These are phyloP conservation scores for Selenia dentaria DNA, from an alignment of 2,888 invertebrate species.

Conservation along the genomic window DNA sequence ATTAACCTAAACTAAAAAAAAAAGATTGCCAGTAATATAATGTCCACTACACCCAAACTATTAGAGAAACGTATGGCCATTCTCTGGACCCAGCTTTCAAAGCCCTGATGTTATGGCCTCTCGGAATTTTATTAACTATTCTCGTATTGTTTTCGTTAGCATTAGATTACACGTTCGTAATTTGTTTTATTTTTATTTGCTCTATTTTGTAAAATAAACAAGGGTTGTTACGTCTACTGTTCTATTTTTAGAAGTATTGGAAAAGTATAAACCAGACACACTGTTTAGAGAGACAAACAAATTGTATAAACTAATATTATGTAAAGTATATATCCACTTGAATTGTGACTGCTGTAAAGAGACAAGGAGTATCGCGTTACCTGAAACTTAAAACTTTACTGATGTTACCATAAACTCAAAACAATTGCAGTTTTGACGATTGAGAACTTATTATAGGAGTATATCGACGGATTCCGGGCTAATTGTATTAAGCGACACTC, in stretches of 20 bases:
- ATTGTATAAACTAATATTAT: neutral
- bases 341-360: too few species aligned
- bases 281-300: neutral
- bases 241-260: conserved; percentile 1
- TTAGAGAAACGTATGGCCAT: conserved; percentile 40
- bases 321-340: too few species aligned
- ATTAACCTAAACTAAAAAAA: too few species aligned
- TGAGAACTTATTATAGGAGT: too few species aligned
- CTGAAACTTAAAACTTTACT: too few species aligned
- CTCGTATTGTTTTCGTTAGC: conserved; percentile 35
- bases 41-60: conserved; percentile 11
- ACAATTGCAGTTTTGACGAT: too few species aligned
- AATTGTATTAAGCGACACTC: too few species aligned
- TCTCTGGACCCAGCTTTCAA: conserved; percentile 39
- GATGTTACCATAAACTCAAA: too few species aligned
- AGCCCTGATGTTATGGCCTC: conserved; percentile 39
- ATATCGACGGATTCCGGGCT: too few species aligned
- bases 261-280: neutral
- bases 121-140: conserved; percentile 45
- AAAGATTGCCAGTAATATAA: too few species aligned
- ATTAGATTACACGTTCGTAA: conserved; percentile 30
- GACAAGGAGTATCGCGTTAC: too few species aligned
- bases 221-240: conserved; percentile 6
- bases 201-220: conserved; percentile 9
- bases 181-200: conserved; percentile 30